Conservation (phyloP, 2,113 vertebrate genomes). For the Notiomystis cincta region DNA sequence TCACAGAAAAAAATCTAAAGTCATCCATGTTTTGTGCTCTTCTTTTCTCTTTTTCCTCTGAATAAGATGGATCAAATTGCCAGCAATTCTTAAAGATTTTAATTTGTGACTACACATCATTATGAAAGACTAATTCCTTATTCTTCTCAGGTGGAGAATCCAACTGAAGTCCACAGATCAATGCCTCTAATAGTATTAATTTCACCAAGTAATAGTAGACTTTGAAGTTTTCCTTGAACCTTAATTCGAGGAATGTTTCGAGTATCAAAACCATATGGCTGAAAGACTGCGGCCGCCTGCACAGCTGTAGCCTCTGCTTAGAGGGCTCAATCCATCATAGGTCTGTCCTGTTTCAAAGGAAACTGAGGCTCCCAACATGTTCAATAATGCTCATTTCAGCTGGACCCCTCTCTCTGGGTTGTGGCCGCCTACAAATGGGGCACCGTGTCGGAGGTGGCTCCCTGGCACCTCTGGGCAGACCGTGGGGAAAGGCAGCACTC, state of each 20-base stretch:
- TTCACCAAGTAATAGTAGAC: background rate
- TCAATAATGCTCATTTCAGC: background rate
- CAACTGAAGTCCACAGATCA: background rate
- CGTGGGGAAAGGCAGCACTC: background rate
- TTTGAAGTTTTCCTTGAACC: slow-evolving; percentile 29
- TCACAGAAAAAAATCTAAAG: background rate
- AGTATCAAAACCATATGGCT: slow-evolving; percentile 19
- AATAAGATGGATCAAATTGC: background rate
- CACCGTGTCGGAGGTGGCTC: background rate
- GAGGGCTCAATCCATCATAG: background rate
- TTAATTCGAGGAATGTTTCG: background rate
- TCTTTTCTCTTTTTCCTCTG: background rate
- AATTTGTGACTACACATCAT: background rate
- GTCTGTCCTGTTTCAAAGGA: background rate
- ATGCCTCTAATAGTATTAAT: background rate
- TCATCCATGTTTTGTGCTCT: background rate
- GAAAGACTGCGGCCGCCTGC: accelerated
- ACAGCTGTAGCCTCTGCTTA: background rate
- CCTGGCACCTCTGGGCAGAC: background rate
- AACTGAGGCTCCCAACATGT: background rate
- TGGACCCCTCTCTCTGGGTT: background rate
- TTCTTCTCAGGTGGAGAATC: background rate
- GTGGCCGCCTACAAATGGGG: background rate
- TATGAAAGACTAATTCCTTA: background rate
- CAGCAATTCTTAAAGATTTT: background rate